phyloP scores from a whole-genome alignment of 2,888 invertebrate genomes.

The Linhomoeus sp. region DNA sequence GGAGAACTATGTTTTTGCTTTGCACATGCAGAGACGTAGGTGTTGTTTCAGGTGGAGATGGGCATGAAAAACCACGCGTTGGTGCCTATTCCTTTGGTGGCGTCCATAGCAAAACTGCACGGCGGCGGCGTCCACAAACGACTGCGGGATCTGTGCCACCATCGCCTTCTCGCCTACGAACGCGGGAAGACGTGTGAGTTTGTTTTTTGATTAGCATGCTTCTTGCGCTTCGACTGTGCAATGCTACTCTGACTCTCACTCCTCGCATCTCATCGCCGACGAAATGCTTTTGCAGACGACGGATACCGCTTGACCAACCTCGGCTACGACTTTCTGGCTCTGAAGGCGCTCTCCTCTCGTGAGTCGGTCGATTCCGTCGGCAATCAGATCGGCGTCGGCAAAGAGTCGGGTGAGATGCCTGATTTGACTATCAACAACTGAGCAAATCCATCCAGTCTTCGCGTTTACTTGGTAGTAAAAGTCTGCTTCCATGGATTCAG shows the following conservation, averaged over 20 bases:
- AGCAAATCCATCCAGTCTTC: neutral
- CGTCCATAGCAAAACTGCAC: conserved; percentile 74
- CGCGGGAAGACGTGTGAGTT: conserved; percentile 67
- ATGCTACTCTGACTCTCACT: neutral
- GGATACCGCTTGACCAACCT: conserved; percentile 83
- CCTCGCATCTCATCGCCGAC: neutral
- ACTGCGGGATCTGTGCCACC: conserved; percentile 67
- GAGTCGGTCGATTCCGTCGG: conserved; percentile 58
- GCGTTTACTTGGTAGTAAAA: no score
- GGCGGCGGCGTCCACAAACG: conserved; percentile 82
- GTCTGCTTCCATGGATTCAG: neutral
- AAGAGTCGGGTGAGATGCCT: conserved; percentile 51
- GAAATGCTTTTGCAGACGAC: conserved; percentile 46
- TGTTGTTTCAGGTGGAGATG: conserved; percentile 66
- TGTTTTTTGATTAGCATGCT: neutral
- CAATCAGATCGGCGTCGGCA: conserved; percentile 94
- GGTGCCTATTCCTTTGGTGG: conserved; percentile 67
- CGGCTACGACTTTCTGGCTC: conserved; percentile 87
- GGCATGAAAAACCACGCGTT: conserved; percentile 99
- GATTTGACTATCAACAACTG: neutral
- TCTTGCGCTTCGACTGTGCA: neutral
- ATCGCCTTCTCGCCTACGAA: conserved; percentile 74
- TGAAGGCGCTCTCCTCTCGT: conserved; percentile 62
- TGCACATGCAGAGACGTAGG: neutral
- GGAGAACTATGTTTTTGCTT: conserved; percentile 2